Evolutionary conservation across 2,888 invertebrate genomes (phyloP).

Genomic region (Caenorhabditis becei): DNA sequence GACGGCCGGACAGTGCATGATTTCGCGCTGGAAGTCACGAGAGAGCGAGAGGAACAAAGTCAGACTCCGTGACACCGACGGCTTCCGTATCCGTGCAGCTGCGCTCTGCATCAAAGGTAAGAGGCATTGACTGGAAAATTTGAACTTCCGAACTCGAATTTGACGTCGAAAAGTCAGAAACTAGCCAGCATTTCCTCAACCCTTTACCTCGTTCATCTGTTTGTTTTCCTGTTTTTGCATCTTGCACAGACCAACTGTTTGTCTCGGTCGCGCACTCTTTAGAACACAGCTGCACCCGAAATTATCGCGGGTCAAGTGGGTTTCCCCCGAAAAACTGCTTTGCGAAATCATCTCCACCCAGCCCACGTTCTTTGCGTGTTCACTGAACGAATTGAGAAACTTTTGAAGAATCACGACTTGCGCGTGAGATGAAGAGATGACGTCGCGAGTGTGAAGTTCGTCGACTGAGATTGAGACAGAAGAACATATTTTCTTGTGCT

Average conservation of each 20-base stretch:
- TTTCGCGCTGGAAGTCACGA: slow-evolving; percentile 59
- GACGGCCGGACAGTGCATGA: slow-evolving; percentile 27
- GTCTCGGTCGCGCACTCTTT: slow-evolving; percentile 1
- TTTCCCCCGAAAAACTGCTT: background rate
- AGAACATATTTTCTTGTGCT: background rate
- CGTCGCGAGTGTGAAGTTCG: slow-evolving; percentile 11
- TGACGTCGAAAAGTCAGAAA: slow-evolving; percentile 18
- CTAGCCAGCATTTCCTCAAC: background rate
- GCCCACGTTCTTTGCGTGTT: slow-evolving; percentile 4
- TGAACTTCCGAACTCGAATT: background rate
- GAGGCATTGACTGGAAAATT: background rate
- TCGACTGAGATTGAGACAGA: background rate
- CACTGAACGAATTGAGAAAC: background rate
- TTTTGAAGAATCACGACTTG: slow-evolving; percentile 1
- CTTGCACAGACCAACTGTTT: slow-evolving; percentile 7
- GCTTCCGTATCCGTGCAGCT: slow-evolving; percentile 75
- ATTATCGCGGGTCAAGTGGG: slow-evolving; percentile 2
- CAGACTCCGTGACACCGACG: slow-evolving; percentile 73
- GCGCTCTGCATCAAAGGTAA: slow-evolving; percentile 72
- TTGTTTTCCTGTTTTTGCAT: slow-evolving; percentile 16
- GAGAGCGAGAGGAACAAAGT: slow-evolving; percentile 51
- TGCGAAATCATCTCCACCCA: background rate
- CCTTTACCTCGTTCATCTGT: background rate
- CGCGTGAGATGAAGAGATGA: background rate
- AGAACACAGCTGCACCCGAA: slow-evolving; percentile 10